Conservation (phyloP, 2,113 vertebrate species). For the Labeo catla region DNA sequence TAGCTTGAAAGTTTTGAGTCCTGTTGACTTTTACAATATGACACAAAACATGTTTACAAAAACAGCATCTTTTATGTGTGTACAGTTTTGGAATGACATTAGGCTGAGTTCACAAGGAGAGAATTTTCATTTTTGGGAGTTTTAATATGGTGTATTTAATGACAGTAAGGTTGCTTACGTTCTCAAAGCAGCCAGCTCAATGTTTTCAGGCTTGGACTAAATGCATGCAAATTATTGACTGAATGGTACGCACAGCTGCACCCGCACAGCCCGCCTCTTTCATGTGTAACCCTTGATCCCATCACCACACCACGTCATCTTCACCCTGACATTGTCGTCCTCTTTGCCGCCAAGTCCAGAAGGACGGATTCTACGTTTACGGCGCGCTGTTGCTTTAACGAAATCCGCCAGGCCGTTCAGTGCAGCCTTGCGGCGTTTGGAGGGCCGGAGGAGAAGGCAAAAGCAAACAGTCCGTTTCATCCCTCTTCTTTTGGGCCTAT, state of each 20-base stretch:
- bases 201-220: slow-evolving; percentile 66
- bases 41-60: no score
- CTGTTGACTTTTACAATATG: background rate
- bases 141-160: background rate
- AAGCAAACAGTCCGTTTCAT: slow-evolving; percentile 73
- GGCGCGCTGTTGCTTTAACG: slow-evolving; percentile 35
- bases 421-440: slow-evolving; percentile 62
- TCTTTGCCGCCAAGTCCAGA: slow-evolving; percentile 40
- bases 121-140: background rate
- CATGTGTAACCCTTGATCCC: slow-evolving; percentile 78
- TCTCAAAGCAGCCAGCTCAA: slow-evolving; percentile 62
- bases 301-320: slow-evolving; percentile 72
- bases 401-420: slow-evolving; percentile 30
- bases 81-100: background rate
- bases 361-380: slow-evolving; percentile 36
- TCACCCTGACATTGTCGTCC: slow-evolving; percentile 63
- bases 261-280: slow-evolving; percentile 73
- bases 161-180: slow-evolving; percentile 57
- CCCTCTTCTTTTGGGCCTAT: slow-evolving; percentile 48
- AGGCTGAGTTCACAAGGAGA: background rate
- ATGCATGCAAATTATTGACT: slow-evolving; percentile 72
- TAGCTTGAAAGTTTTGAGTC: background rate
- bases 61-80: background rate
- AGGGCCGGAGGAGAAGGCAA: slow-evolving; percentile 62
- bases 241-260: slow-evolving; percentile 75